Base-by-base conservation (phyloP, 2,113 vertebrate genomes). In the Procavia capensis region DNA sequence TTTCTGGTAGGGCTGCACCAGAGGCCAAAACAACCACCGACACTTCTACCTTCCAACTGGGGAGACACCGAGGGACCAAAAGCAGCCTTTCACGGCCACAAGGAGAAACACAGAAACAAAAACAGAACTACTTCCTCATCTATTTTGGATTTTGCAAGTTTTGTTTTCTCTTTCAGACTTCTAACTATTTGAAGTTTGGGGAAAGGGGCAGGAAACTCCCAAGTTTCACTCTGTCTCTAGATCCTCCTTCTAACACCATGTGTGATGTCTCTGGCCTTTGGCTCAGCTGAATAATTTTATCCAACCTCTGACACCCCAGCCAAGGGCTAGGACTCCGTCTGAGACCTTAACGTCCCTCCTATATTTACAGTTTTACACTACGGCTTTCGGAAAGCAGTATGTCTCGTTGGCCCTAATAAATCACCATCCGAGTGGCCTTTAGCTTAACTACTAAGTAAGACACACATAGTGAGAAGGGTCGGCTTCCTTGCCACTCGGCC, bases 351-450 rank as follows among this genome's bases (percentile, higher is more conserved):
- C 4, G n/a, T 59, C 43, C 11, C 9, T 84, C 66, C 19, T 34
- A 43, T 6, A 57, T 11, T 91, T 41, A 54, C 66, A 41, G 80
- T 50, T 78, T 27, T 59, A 79, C 27, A 29, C 45, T 34, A 25
- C 7, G 22, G 91, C 63, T 89, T 78, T 83, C 78, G 74, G 45
- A 72, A 50, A 90, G 57, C 59, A 80, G 59, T 68, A 43, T 9
- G 19, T 81, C 92, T 89, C 76, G 36, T 84, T 82, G 74, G 29
- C 27, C 25, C 94, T n/a, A 86, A 90, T 74, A 85, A 88, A 72
- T 83, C 83, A 39, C 20, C 54, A 41, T 63, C 27, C n/a, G n/a
- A 84, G 29, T 17, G 70, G 41, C 34, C 81, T 27, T 85, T 9
- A 14, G 31, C 36, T 43, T 64, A 63, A 47, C 22, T 25, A 57